These are phyloP conservation scores for Malurus cyaneus DNA, from an alignment of 2,113 vertebrate genomes.

Conservation along the genomic window DNA sequence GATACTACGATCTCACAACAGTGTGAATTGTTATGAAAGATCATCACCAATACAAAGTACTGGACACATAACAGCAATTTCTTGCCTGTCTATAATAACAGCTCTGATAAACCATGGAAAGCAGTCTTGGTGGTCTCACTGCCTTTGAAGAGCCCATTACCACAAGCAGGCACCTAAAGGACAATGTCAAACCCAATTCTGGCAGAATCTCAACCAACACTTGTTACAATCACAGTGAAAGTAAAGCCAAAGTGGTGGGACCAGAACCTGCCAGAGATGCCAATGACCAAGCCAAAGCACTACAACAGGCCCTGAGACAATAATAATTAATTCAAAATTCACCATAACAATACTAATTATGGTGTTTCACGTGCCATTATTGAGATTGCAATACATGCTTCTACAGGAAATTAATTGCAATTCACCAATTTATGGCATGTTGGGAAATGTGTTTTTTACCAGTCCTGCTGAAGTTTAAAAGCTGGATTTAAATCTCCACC, in stretches of 20 bases:
- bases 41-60: not conserved
- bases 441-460: constrained; percentile 34
- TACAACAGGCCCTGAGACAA: constrained; percentile 2
- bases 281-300: not conserved
- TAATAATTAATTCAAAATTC: constrained; percentile 45
- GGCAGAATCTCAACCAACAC: not conserved
- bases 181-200: not conserved
- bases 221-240: not conserved
- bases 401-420: constrained; percentile 36
- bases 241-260: not conserved
- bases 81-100: not conserved
- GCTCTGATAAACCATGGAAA: not conserved
- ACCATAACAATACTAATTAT: constrained; percentile 23
- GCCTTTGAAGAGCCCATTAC: not conserved
- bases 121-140: not conserved
- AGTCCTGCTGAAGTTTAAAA: constrained; percentile 15
- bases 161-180: not conserved
- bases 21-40: not conserved
- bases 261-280: not conserved
- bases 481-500: not conserved
- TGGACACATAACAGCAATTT: not conserved
- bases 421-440: not conserved
- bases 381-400: not conserved
- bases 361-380: not conserved
- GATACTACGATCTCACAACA: not conserved